Evolutionary conservation across 1,140 invertebrate genomes (phyloP).

Genomic region (Drosophila dunni): DNA sequence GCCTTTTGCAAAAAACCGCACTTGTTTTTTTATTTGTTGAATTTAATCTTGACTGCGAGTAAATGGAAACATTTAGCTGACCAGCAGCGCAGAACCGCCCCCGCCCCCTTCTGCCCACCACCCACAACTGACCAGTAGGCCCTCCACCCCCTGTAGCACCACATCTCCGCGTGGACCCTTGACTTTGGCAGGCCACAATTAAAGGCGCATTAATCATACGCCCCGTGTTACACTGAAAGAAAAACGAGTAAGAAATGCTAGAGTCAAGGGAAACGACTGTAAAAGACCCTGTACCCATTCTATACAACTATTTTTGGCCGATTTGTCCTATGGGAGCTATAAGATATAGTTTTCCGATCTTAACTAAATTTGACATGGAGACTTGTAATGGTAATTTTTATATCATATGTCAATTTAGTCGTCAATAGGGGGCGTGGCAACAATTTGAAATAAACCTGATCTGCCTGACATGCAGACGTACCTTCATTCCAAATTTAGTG

Average conservation of each 20-base stretch:
- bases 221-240: constrained; percentile 37
- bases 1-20: constrained; percentile 1
- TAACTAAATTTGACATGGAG: too few species aligned
- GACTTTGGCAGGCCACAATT: constrained; percentile 54
- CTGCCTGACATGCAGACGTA: too few species aligned
- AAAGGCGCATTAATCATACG: constrained; percentile 78
- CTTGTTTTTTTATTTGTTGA: constrained; percentile 31
- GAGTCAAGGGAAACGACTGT: too few species aligned
- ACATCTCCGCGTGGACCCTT: constrained; percentile 1
- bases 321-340: too few species aligned
- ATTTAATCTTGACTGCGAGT: constrained; percentile 62
- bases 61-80: constrained; percentile 74
- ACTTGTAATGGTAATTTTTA: too few species aligned
- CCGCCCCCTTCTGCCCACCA: constrained; percentile 7
- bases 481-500: too few species aligned
- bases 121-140: constrained; percentile 23
- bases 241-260: neutral
- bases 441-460: too few species aligned
- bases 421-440: too few species aligned
- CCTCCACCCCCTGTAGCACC: neutral
- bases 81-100: constrained; percentile 27
- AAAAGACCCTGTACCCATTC: too few species aligned
- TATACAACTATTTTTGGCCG: too few species aligned
- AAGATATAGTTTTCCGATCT: too few species aligned
- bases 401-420: too few species aligned